Conservation (phyloP, 2,797 vertebrate species). For the Coluber constrictor region DNA sequence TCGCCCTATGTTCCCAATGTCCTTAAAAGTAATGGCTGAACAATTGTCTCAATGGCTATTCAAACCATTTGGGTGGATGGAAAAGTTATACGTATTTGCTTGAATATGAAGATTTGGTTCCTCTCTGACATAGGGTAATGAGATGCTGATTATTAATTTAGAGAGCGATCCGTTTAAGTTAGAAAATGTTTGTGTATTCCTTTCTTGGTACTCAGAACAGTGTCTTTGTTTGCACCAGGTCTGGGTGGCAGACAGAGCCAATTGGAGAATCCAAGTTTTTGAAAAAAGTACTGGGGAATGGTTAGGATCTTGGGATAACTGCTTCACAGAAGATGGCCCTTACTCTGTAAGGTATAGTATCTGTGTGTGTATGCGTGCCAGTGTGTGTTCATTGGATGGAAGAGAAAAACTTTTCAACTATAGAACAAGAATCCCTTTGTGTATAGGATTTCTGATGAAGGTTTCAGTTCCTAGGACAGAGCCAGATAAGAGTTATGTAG, state of each 20-base stretch:
- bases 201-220: neutral
- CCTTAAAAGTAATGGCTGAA: neutral
- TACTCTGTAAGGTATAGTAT: constrained; percentile 83
- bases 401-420: neutral
- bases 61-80: neutral
- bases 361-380: neutral
- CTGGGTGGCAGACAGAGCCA: constrained; percentile 94
- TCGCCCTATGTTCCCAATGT: neutral
- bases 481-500: neutral
- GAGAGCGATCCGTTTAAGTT: neutral
- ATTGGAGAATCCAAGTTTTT: constrained; percentile 93
- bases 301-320: constrained; percentile 87
- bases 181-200: neutral
- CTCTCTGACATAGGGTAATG: neutral
- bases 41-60: neutral
- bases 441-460: neutral
- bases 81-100: neutral
- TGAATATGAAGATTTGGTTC: neutral
- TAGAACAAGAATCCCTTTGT: neutral
- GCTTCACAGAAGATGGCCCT: constrained; percentile 88
- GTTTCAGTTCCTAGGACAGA: neutral
- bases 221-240: constrained; percentile 71
- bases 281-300: constrained; percentile 88
- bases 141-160: neutral
- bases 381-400: neutral